Conservation (phyloP, 2,113 vertebrate species). For the Hoplias malabaricus region DNA sequence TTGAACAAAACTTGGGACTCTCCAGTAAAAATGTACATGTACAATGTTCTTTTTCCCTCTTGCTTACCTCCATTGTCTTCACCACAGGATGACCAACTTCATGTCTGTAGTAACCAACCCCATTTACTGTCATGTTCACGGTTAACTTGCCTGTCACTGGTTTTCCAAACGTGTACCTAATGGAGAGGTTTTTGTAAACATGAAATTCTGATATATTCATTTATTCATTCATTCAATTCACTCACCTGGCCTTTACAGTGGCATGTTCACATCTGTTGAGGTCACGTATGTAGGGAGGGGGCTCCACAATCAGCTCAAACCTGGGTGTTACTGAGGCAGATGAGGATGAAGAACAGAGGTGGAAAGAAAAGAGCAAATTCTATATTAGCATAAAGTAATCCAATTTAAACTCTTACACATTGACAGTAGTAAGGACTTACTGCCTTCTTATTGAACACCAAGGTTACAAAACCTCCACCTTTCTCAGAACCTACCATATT, state of each 20-base stretch:
- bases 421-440: background rate
- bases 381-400: background rate
- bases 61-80: slow-evolving; percentile 83
- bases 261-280: slow-evolving; percentile 81
- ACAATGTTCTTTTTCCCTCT: background rate
- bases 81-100: slow-evolving; percentile 87
- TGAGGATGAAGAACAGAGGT: background rate
- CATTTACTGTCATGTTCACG: slow-evolving; percentile 91
- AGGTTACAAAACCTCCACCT: background rate
- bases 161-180: slow-evolving; percentile 91
- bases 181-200: slow-evolving; percentile 3
- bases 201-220: background rate
- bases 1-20: background rate
- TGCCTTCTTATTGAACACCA: no score
- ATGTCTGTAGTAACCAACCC: slow-evolving; percentile 90
- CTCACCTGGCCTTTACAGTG: slow-evolving; percentile 84
- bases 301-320: slow-evolving; percentile 84
- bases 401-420: background rate
- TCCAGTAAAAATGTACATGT: no score
- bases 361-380: background rate
- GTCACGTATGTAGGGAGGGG: slow-evolving; percentile 82
- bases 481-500: slow-evolving; percentile 84
- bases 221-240: background rate
- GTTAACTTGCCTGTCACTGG: slow-evolving; percentile 83
- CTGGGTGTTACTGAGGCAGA: slow-evolving; percentile 79